These are phyloP conservation scores for Pseudachorutes palmiensis DNA, from an alignment of 1,140 invertebrate species.

Conservation along the genomic window DNA sequence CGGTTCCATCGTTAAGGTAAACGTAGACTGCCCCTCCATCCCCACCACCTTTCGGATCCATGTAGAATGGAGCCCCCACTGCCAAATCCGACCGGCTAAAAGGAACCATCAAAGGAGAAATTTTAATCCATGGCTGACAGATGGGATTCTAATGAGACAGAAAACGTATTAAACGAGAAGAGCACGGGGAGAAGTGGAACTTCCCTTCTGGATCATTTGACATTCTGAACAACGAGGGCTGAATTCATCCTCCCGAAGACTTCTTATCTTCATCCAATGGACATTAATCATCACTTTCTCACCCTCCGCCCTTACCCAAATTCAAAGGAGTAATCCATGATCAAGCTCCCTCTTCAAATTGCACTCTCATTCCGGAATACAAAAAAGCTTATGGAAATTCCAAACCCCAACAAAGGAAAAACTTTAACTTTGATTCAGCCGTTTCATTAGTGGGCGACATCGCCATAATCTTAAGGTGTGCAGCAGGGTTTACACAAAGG, in stretches of 20 bases:
- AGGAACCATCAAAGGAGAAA: conserved; percentile 33
- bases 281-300: conserved; percentile 8
- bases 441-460: too few relatives aligned
- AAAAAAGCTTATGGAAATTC: too few relatives aligned
- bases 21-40: conserved; percentile 84
- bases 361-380: too few relatives aligned
- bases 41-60: conserved; percentile 54
- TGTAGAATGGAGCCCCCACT: conserved; percentile 82
- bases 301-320: conserved; percentile 6
- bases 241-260: background rate
- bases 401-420: too few relatives aligned
- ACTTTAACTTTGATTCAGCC: too few relatives aligned
- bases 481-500: too few relatives aligned
- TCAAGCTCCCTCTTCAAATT: too few relatives aligned
- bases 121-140: conserved; percentile 3
- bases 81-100: conserved; percentile 71
- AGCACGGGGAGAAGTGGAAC: background rate
- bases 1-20: conserved; percentile 57
- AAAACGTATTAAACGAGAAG: conserved; percentile 5
- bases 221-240: background rate
- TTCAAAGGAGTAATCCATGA: too few relatives aligned
- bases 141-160: conserved; percentile 14
- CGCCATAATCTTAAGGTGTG: too few relatives aligned
- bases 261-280: background rate
- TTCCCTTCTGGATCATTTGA: background rate